A percentile compares a stretch with the other conserved stretches of the same genome.
Evolutionary conservation across 2,888 invertebrate genomes (phyloP).

Genomic region (Eupithecia pulchellata): DNA sequence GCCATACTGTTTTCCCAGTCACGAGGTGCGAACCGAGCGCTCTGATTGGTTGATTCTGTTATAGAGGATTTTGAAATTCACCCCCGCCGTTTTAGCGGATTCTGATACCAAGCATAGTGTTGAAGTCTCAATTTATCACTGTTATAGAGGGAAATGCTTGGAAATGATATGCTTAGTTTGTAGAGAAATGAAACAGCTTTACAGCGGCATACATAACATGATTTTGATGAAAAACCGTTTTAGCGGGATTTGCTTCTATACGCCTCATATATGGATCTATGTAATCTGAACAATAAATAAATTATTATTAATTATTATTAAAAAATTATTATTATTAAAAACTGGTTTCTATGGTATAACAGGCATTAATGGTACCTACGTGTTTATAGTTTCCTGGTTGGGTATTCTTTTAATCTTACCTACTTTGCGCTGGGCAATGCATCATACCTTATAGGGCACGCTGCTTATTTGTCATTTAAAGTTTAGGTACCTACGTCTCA

Average conservation of each 20-base stretch:
- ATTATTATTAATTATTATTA: no score
- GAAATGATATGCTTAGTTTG: constrained; percentile 4
- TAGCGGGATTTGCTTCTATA: constrained; percentile 11
- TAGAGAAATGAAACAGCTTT: constrained; percentile 9
- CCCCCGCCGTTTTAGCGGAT: constrained; percentile 9
- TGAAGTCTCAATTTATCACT: constrained; percentile 1
- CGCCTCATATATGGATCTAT: no score
- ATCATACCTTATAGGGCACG: no score
- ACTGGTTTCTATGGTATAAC: neutral
- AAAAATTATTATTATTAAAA: no score
- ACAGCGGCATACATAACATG: constrained; percentile 10
- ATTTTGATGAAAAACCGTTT: constrained; percentile 9
- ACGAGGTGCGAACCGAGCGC: constrained; percentile 18
- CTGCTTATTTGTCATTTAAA: no score
- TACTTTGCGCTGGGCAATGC: no score
- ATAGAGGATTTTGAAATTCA: constrained; percentile 25
- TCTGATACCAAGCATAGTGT: neutral
- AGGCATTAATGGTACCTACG: neutral
- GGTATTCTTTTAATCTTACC: neutral
- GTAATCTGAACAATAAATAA: no score
- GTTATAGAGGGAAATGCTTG: no score
- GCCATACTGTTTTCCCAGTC: constrained; percentile 24
- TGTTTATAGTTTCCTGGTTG: neutral
- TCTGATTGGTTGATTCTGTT: constrained; percentile 17
- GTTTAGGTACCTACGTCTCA: no score